phyloP scores from a whole-genome alignment of 2,888 invertebrate species.

The Synergus laeviventris region DNA sequence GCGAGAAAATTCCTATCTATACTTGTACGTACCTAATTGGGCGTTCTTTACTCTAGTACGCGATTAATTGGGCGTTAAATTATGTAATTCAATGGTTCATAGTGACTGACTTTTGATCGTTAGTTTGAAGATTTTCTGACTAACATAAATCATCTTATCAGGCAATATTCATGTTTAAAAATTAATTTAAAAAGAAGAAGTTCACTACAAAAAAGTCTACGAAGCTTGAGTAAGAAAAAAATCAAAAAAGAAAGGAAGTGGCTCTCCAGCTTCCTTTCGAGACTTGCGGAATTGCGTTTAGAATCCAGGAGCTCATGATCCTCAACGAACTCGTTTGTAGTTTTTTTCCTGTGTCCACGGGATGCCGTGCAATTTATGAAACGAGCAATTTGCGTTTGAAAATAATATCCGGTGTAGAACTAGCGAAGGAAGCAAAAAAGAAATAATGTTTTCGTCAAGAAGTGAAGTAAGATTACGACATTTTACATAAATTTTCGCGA shows the following conservation, averaged over 20 bases:
- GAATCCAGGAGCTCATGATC: constrained; percentile 32
- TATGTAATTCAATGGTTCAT: constrained; percentile 19
- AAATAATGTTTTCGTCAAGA: constrained; percentile 43
- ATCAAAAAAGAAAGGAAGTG: constrained; percentile 26
- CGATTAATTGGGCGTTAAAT: constrained; percentile 14
- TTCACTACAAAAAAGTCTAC: background rate
- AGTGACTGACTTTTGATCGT: background rate
- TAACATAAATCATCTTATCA: background rate
- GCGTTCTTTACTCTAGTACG: background rate
- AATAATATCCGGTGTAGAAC: constrained; percentile 42
- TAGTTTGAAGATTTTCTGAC: background rate
- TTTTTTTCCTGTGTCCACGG: constrained; percentile 3
- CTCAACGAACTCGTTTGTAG: constrained; percentile 25
- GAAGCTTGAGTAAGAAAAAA: constrained; percentile 22
- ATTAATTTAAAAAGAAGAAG: background rate
- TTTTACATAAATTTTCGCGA: constrained; percentile 14
- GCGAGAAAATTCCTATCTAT: background rate
- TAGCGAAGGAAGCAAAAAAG: constrained; percentile 38
- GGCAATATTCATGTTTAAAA: background rate
- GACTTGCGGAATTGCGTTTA: constrained; percentile 6
- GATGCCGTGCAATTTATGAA: constrained; percentile 30
- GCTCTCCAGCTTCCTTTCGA: background rate
- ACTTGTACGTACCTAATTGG: background rate
- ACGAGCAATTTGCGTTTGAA: constrained; percentile 25
- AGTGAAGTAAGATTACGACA: background rate